Conservation (phyloP, 2,888 invertebrate genomes). For the Argyra leucocephala region DNA sequence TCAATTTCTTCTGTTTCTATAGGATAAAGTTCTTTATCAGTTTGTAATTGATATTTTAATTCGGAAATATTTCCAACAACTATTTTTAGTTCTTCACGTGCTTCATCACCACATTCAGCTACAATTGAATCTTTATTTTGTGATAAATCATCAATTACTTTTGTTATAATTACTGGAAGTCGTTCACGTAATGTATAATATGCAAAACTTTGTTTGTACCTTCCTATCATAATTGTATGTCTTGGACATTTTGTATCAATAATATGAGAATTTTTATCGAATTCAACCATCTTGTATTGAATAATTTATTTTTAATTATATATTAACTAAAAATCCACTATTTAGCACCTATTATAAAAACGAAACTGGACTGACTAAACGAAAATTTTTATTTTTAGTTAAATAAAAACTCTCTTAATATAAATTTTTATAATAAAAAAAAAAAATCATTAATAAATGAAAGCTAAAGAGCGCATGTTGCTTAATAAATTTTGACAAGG, state of each 20-base stretch:
- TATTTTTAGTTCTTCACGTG: conserved; percentile 59
- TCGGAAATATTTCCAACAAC: conserved; percentile 68
- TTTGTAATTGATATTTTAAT: conserved; percentile 80
- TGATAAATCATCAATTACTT: conserved; percentile 4
- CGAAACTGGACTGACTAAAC: not conserved
- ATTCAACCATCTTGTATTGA: conserved; percentile 28
- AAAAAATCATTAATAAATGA: not conserved
- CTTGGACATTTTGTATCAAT: conserved; percentile 49
- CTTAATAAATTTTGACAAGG: not conserved
- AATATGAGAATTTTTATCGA: conserved; percentile 42
- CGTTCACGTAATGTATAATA: conserved; percentile 76
- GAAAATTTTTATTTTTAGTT: not conserved
- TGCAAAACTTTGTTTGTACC: conserved; percentile 63
- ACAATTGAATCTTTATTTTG: not conserved
- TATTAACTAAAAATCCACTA: not conserved
- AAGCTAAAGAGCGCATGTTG: not conserved
- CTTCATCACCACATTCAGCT: conserved; percentile 50
- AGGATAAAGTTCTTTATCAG: conserved; percentile 56
- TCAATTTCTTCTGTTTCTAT: not conserved
- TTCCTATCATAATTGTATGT: conserved; percentile 51
- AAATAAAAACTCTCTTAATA: not conserved
- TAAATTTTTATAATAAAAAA: not conserved
- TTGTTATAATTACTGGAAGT: conserved; percentile 67
- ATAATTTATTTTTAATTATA: not conserved
- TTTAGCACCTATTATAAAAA: not conserved